Percentiles rank a stretch among this genome's conserved stretches.
Evolutionary conservation across 2,797 vertebrate genomes (phyloP).

Genomic region (Gobionotothen gibberifrons): DNA sequence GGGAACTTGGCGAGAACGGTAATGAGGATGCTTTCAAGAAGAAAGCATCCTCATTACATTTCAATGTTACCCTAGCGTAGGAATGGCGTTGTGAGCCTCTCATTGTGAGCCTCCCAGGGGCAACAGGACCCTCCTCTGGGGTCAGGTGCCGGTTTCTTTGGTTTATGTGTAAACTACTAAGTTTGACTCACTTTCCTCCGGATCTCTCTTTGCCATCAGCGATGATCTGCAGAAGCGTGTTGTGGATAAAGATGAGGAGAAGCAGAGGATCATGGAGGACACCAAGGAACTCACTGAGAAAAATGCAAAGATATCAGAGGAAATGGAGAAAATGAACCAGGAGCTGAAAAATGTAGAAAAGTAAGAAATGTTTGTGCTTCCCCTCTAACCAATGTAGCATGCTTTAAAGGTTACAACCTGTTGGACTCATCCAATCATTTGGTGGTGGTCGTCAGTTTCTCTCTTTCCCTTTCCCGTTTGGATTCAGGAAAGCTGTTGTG

Average conservation of each 20-base stretch:
- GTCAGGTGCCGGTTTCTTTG: background rate
- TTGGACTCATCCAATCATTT: conserved; percentile 15
- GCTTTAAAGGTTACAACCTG: background rate
- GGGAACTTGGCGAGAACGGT: no score
- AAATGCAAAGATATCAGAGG: conserved; percentile 85
- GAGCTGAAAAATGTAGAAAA: conserved; percentile 92
- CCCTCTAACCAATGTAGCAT: background rate
- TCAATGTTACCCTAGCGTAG: background rate
- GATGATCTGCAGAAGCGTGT: conserved; percentile 90
- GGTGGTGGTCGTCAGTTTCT: conserved; percentile 4
- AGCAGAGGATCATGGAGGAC: conserved; percentile 90
- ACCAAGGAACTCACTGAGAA: conserved; percentile 91
- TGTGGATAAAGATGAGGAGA: conserved; percentile 87
- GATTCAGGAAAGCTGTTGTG: conserved; percentile 5
- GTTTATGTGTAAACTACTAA: conserved; percentile 10
- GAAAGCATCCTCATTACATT: background rate
- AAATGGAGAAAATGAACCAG: conserved; percentile 90
- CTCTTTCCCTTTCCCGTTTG: background rate
- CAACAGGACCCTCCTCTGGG: background rate
- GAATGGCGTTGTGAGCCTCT: background rate
- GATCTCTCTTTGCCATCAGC: conserved; percentile 72
- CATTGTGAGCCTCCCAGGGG: conserved; percentile 6
- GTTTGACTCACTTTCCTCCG: conserved; percentile 6
- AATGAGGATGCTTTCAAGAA: no score
- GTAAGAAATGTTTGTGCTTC: conserved; percentile 76